Base-by-base conservation (phyloP, 2,113 vertebrate genomes). In the Electrona antarctica region DNA sequence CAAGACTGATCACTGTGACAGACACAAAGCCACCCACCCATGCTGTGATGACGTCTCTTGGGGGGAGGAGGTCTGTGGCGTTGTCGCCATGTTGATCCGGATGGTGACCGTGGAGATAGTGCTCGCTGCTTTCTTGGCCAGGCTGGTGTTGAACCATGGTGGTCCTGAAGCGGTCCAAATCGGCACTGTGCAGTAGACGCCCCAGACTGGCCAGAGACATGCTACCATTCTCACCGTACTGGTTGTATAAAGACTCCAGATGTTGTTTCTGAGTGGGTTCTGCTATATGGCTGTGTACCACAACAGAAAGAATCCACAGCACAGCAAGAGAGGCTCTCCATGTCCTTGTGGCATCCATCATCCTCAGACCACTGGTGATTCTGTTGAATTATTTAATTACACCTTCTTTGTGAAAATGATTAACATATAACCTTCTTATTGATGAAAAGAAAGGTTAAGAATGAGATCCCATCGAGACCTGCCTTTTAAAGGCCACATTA, bases 171-270 rank as follows among this genome's bases (percentile, higher is more conserved):
- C 91, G 94, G 80, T 94, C 94, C 69, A 98, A 85, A 0, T 96
- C 96, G 52, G 98, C 93, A 4, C 89, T 97, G 57, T 91, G 90
- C 2, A 99, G 81, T 15, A 99, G 90, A 41, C 94, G 95, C 84
- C 88, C 93, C 2, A 99, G 91, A 0, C 97, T 97, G 41, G 92
- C 91, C 70, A 98, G 61, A 0, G 96, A 95, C 67, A 99, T 92
- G 72, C 91, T 95, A 55, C 97, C 96, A 8, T 98, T 99, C 67
- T 99, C 94, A 28, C 90, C 89, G 0, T 92, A 92, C 78, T 95
- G 95, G 84, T 91, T 86, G 80, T 99, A 99, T 13, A 99, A 94
- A 11, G 94, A 93, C 72, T 96, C 95, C 70, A 99, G 93, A 76
- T 99, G 95, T 29, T 90, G 88, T 21, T 88, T 94, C 80, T 91